Percentiles rank a stretch among this genome's conserved stretches.
Conservation (phyloP, 1,140 invertebrate genomes). For the Helicoverpa armigera region DNA sequence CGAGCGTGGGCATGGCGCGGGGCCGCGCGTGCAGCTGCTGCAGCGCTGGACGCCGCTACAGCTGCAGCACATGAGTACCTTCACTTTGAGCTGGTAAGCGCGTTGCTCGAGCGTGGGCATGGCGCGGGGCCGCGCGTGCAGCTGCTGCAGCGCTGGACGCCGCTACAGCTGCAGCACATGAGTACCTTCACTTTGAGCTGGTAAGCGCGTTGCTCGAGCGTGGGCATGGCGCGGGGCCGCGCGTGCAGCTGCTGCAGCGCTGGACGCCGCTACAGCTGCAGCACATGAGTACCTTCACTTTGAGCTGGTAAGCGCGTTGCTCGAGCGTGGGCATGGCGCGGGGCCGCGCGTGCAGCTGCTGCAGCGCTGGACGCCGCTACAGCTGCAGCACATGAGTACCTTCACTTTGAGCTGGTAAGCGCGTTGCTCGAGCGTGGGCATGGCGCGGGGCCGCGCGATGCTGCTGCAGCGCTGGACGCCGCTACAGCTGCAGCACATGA, state of each 20-base stretch:
- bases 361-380: constrained; percentile 87
- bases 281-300: constrained; percentile 87
- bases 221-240: constrained; percentile 87
- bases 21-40: constrained; percentile 73
- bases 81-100: constrained; percentile 91
- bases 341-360: constrained; percentile 75
- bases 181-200: constrained; percentile 90
- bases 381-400: no score
- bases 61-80: constrained; percentile 76
- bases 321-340: constrained; percentile 90
- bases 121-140: constrained; percentile 83
- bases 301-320: constrained; percentile 91
- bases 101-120: constrained; percentile 91
- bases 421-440: constrained; percentile 91
- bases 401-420: constrained; percentile 92
- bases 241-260: constrained; percentile 77
- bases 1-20: constrained; percentile 89
- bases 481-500: no score
- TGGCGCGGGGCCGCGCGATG: constrained; percentile 82
- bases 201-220: constrained; percentile 91
- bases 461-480: no score
- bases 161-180: no score
- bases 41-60: constrained; percentile 88
- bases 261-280: constrained; percentile 89
- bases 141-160: constrained; percentile 86